phyloP scores from a whole-genome alignment of 2,797 vertebrate species.

The Aselliscus stoliczkanus region DNA sequence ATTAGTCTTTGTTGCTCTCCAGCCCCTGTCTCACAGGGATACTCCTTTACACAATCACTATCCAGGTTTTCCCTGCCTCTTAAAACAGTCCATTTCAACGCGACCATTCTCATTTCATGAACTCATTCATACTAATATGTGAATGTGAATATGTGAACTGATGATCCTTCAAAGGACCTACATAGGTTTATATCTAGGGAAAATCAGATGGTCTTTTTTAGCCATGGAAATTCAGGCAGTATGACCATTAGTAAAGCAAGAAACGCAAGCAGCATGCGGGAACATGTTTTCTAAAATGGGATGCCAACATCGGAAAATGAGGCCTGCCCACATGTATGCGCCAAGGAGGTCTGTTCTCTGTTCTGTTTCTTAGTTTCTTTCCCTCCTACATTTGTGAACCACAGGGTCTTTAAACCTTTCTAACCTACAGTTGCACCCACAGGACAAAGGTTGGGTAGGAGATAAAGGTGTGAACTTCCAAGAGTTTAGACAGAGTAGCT shows the following conservation, averaged over 20 bases:
- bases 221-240: background rate
- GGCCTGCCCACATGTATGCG: background rate
- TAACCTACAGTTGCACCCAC: background rate
- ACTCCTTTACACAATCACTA: background rate
- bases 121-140: background rate
- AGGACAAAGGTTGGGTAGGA: background rate
- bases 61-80: background rate
- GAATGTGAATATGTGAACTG: background rate
- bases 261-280: background rate
- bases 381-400: background rate
- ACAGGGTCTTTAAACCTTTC: background rate
- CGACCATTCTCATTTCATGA: background rate
- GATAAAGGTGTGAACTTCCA: background rate
- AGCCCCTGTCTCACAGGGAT: background rate
- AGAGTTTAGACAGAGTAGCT: background rate
- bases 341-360: background rate
- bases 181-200: background rate
- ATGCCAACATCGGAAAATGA: background rate
- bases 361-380: background rate
- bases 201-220: background rate
- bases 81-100: background rate
- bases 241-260: background rate
- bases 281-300: background rate
- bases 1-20: background rate
- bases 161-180: background rate